Evolutionary conservation across 2,797 vertebrate genomes (phyloP), one percentile per base, ranked within the genome.

Genomic region (Ptychadena robeensis): DNA sequence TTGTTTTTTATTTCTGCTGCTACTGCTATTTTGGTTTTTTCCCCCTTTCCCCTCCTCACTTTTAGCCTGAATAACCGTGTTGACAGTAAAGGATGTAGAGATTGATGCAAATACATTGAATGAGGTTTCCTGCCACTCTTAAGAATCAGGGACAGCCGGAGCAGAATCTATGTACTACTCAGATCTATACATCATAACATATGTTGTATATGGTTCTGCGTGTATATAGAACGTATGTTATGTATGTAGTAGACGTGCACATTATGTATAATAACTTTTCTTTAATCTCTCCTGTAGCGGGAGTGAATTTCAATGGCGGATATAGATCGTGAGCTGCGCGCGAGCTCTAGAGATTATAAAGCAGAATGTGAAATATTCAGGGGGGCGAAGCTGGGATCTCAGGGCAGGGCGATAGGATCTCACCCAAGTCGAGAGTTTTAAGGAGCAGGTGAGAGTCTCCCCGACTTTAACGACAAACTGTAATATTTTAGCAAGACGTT

Each of bases 91-190:
- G 28, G 53, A 32, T 65, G n/a, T 30, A 27, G 30, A 73, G 65
- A 70, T 11, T 27, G 63, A 14, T 44, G 15, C 22, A 69, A 70
- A 70, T 30, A n/a, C 22, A 86, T 44, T 44, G 40, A 44, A 44
- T 15, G 3, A n/a, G 22, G 18, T 15, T 7, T 53, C 44, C 44
- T 53, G 44, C 44, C 44, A 53, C 87, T 86, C 22, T 32, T 22
- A 25, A 37, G 7, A 87, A 87, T 91, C 91, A 89, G 91, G 92
- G 91, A 87, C 87, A 88, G 88, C 87, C 75, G 89, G 88, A 89
- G 90, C 75, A 81, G 92, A 93, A 93, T 94, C 93, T 80, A 71
- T 53, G 15, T 78, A 78, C 67, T 44, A 9, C 18, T 6, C 37
- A 71, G 34, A 71, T 31, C 25, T 67, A 85, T 91, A 88, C 89